Evolutionary conservation across 2,113 vertebrate genomes (phyloP).

Genomic region (Daphoenositta chrysoptera): DNA sequence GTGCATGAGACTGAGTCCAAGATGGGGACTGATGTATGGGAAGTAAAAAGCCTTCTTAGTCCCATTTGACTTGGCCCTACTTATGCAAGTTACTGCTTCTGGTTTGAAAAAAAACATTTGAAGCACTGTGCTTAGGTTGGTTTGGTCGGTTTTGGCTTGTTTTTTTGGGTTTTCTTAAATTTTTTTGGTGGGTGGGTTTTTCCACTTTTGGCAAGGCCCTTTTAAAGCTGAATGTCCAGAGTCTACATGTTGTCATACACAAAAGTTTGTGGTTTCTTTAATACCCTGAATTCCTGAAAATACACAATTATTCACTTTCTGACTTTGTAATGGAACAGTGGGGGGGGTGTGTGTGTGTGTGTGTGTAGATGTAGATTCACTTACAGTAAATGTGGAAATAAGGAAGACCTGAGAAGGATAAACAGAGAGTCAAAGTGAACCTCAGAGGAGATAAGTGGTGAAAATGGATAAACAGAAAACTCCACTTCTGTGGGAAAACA

Average conservation of each 20-base stretch:
- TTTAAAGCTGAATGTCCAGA: not conserved
- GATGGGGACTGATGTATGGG: not conserved
- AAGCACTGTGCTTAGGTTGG: not conserved
- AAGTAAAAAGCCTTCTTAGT: not conserved
- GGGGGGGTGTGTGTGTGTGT: fast-evolving
- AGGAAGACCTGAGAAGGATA: not conserved
- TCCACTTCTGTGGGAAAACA: slow-evolving; percentile 71
- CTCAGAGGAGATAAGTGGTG: slow-evolving; percentile 28
- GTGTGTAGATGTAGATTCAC: not conserved
- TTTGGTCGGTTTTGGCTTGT: not conserved
- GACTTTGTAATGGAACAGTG: not conserved
- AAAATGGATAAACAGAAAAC: slow-evolving; percentile 56
- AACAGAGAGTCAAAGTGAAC: slow-evolving; percentile 1
- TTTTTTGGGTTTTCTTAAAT: not conserved
- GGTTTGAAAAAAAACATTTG: not conserved
- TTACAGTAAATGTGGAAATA: not conserved
- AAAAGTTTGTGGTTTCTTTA: not conserved
- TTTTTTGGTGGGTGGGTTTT: not conserved
- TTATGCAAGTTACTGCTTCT: not conserved
- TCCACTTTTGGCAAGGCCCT: not conserved
- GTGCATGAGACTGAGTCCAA: not conserved
- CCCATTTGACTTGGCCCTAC: not conserved
- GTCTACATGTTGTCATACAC: not conserved
- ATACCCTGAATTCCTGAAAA: not conserved
- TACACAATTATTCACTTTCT: not conserved